Conservation (phyloP, 2,888 invertebrate species). For the Aspidiotus destructor region DNA sequence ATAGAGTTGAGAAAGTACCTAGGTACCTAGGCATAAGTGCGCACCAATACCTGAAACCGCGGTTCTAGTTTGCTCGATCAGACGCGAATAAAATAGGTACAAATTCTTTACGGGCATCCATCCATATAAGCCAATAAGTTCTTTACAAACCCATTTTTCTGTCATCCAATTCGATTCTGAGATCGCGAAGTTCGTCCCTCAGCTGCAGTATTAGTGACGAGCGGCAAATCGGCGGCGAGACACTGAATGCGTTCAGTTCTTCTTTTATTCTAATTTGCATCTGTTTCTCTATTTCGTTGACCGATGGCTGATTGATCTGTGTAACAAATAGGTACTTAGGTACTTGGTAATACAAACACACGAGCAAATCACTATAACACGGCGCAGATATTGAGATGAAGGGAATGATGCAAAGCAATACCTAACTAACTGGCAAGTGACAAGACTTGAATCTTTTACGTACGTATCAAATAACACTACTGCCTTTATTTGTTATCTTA, state of each 20-base stretch:
- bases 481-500: no score
- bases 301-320: conserved; percentile 40
- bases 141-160: conserved; percentile 44
- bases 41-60: no score
- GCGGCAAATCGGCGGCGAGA: conserved; percentile 73
- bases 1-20: no score
- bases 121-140: no score
- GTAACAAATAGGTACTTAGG: background rate
- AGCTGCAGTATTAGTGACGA: conserved; percentile 77
- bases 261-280: conserved; percentile 59
- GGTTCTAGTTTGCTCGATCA: no score
- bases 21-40: no score
- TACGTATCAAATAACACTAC: no score
- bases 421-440: background rate
- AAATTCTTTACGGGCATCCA: no score
- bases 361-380: background rate
- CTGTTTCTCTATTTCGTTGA: conserved; percentile 41
- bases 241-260: conserved; percentile 65
- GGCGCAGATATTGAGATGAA: background rate
- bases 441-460: no score
- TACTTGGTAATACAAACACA: no score
- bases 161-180: conserved; percentile 78
- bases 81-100: no score
- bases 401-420: background rate
- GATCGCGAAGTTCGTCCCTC: conserved; percentile 70